Conservation (phyloP, 2,797 vertebrate species). For the Holocentrus rufus region DNA sequence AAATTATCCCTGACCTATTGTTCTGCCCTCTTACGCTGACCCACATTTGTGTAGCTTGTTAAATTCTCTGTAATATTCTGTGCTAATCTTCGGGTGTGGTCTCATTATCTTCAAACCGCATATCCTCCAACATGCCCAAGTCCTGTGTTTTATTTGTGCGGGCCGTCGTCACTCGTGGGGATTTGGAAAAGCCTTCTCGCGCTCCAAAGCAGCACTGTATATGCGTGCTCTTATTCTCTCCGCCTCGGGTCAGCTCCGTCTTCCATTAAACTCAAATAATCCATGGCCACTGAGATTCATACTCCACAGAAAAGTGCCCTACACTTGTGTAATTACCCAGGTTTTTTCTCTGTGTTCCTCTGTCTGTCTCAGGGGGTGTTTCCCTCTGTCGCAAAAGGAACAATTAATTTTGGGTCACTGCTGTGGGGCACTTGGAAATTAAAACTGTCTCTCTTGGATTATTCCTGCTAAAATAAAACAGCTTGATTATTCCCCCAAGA, state of each 20-base stretch:
- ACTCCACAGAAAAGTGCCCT: conserved; percentile 65
- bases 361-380: conserved; percentile 74
- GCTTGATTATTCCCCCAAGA: conserved; percentile 74
- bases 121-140: conserved; percentile 21
- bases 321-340: conserved; percentile 78
- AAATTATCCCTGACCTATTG: background rate
- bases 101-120: background rate
- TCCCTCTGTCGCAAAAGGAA: conserved; percentile 77
- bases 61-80: background rate
- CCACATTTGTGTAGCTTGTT: background rate
- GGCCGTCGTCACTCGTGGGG: conserved; percentile 46
- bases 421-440: conserved; percentile 81
- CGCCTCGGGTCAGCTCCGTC: conserved; percentile 64
- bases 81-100: background rate
- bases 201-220: conserved; percentile 52
- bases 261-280: conserved; percentile 69
- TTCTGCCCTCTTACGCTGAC: background rate
- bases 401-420: conserved; percentile 83
- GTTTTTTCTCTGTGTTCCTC: conserved; percentile 58
- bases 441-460: conserved; percentile 79
- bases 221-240: conserved; percentile 63
- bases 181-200: conserved; percentile 43
- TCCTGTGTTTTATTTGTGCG: conserved; percentile 32
- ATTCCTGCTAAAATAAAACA: conserved; percentile 77
- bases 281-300: conserved; percentile 54